phyloP scores from a whole-genome alignment of 2,113 vertebrate genomes.

The Elaphurus davidianus region DNA sequence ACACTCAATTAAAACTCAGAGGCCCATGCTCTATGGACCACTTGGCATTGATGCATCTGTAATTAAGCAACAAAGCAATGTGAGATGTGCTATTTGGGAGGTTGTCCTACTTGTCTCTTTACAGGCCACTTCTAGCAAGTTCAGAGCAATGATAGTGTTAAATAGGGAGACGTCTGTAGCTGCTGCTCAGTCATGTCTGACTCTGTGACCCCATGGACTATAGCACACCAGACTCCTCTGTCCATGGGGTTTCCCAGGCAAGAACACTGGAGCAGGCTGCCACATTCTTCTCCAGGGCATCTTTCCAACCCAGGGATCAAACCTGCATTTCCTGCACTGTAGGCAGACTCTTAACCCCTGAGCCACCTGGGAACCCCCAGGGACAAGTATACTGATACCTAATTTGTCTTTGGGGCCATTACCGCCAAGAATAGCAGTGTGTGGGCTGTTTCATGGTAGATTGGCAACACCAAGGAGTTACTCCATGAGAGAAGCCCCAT shows the following conservation, averaged over 20 bases:
- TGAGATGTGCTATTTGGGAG: constrained; percentile 54
- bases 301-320: neutral
- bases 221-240: neutral
- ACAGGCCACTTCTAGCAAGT: neutral
- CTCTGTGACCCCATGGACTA: neutral
- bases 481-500: constrained; percentile 41
- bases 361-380: neutral
- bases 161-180: neutral
- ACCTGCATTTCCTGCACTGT: neutral
- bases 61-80: constrained; percentile 28
- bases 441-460: neutral
- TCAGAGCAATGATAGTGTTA: constrained; percentile 9
- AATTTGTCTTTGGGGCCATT: constrained; percentile 14
- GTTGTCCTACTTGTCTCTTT: constrained; percentile 2
- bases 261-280: neutral
- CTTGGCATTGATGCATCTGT: constrained; percentile 17
- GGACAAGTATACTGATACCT: neutral
- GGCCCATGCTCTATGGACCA: neutral
- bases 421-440: neutral
- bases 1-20: constrained; percentile 10
- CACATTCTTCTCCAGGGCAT: neutral
- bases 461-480: neutral
- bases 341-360: neutral
- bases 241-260: neutral
- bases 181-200: neutral